Base-by-base conservation (phyloP, 2,113 vertebrate genomes). In the Anoplopoma fimbria region DNA sequence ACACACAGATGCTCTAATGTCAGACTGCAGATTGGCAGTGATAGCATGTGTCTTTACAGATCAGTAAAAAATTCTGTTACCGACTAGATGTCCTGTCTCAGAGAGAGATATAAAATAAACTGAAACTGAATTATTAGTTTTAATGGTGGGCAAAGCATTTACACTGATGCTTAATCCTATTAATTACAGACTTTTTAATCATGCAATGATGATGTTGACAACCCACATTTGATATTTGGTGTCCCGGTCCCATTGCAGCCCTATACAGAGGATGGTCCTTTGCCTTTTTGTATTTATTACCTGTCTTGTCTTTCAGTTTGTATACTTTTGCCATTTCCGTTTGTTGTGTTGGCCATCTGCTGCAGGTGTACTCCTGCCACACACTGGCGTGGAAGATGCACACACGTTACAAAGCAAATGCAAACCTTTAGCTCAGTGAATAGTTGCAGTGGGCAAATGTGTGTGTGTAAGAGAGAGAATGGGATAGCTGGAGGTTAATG, bases 391-490 rank as follows among this genome's bases (percentile, higher is more conserved):
- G 1, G 3, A 73, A 71, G 67, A 68, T 55, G 51, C 12, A 29
- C 5, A 4, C 17, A 58, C 25, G 14, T 36, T 12, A 71, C 49
- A 79, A 64, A 80, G 40, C 23, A 51, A 38, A 33, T 25, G 13
- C 55, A 74, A 73, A 73, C 42, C n/a, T 71, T 73, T 40, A 75
- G 60, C 49, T 61, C n/a, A 77, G 45, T 73, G 40, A 40, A 36
- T 69, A 33, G 19, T 47, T 31, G 34, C 5, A 2, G 42, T 64
- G 23, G 64, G 13, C 7, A n/a, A n/a, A n/a, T n/a, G n/a, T 55
- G n/a, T 49, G 1, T 75, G 33, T 36, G 12, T 31, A 8, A 36
- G 62, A 13, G 36, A 21, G 58, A 13, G 49, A n/a, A n/a, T n/a
- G 27, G 36, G 42, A 13, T 17, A 47, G 42, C 7, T 14, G 13